Percentiles rank a stretch among this genome's conserved stretches.
These are phyloP conservation scores for Crioceris asparagi DNA, from an alignment of 2,888 invertebrate species.

Conservation along the genomic window DNA sequence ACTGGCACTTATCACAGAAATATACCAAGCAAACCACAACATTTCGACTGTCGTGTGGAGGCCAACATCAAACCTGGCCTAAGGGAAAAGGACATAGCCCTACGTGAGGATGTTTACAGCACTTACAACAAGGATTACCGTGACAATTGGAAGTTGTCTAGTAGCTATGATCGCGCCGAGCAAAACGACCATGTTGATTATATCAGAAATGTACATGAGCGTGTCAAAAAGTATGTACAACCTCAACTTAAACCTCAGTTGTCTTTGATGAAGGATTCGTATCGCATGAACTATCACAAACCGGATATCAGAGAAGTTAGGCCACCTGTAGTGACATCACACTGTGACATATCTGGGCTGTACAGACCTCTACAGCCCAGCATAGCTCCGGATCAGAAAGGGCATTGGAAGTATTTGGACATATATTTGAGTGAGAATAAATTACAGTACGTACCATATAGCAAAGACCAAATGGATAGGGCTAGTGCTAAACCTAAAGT, in stretches of 20 bases:
- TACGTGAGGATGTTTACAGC: slow-evolving; percentile 24
- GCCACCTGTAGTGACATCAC: background rate
- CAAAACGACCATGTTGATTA: slow-evolving; percentile 18
- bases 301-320: slow-evolving; percentile 12
- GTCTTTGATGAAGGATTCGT: slow-evolving; percentile 31
- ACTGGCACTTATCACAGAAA: slow-evolving; percentile 26
- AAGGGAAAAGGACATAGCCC: slow-evolving; percentile 20
- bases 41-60: slow-evolving; percentile 31
- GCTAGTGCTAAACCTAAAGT: slow-evolving; percentile 33
- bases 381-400: slow-evolving; percentile 30
- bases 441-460: slow-evolving; percentile 30
- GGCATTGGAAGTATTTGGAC: slow-evolving; percentile 34
- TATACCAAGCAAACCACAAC: slow-evolving; percentile 28
- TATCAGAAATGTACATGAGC: slow-evolving; percentile 27
- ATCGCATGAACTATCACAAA: slow-evolving; percentile 16
- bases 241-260: slow-evolving; percentile 12
- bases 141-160: slow-evolving; percentile 19
- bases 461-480: slow-evolving; percentile 26
- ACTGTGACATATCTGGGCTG: slow-evolving; percentile 23
- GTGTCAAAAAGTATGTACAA: slow-evolving; percentile 16
- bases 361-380: slow-evolving; percentile 35
- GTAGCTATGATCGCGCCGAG: slow-evolving; percentile 13
- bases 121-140: slow-evolving; percentile 19
- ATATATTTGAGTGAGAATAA: slow-evolving; percentile 36
- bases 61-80: slow-evolving; percentile 23